These are phyloP conservation scores for Neofelis nebulosa DNA, from an alignment of 2,113 vertebrate genomes.

Conservation along the genomic window DNA sequence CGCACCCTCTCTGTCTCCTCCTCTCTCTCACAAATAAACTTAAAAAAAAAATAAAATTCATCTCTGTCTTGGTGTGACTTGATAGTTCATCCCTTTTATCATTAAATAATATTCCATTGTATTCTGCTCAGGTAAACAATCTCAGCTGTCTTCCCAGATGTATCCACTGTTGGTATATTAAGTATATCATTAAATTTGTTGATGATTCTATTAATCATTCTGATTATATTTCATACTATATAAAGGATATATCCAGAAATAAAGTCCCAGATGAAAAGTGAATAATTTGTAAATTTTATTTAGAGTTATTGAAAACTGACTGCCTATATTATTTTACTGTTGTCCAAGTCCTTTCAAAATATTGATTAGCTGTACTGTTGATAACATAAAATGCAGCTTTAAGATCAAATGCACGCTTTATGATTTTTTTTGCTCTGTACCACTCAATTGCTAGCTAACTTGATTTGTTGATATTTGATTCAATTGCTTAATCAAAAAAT, in stretches of 20 bases:
- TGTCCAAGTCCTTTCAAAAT: constrained; percentile 25
- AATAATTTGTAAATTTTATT: constrained; percentile 12
- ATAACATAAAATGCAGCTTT: constrained; percentile 50
- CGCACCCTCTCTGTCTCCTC: too few relatives aligned
- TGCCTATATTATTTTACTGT: background rate
- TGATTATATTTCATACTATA: background rate
- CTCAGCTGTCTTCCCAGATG: background rate
- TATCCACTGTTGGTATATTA: background rate
- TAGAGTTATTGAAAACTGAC: constrained; percentile 24
- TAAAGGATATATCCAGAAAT: background rate
- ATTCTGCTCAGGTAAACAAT: background rate
- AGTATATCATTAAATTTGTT: constrained; percentile 18
- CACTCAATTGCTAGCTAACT: constrained; percentile 20
- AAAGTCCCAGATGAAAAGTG: background rate
- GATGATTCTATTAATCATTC: background rate
- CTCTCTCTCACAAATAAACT: too few relatives aligned
- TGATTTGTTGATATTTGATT: constrained; percentile 50
- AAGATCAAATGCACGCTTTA: constrained; percentile 23
- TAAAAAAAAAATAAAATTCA: background rate
- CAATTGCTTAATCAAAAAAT: constrained; percentile 63
- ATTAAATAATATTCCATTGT: background rate
- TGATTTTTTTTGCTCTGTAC: constrained; percentile 51
- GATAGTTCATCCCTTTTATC: background rate
- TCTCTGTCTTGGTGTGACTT: background rate
- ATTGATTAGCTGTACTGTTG: constrained; percentile 43